Evolutionary conservation across 2,888 invertebrate genomes (phyloP).

Genomic region (Rugalucina vietnamica): DNA sequence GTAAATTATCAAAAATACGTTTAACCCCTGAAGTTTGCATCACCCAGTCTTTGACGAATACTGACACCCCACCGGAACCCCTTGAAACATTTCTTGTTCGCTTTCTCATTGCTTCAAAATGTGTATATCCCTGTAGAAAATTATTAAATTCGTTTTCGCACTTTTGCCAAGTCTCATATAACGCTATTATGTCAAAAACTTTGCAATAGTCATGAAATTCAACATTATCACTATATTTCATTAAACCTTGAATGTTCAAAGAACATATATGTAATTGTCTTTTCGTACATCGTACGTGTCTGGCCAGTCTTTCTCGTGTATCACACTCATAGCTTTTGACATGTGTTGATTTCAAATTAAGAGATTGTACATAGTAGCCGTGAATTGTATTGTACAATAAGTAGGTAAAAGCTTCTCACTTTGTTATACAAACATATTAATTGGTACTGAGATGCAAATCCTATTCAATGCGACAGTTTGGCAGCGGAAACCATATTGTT

Average conservation of each 20-base stretch:
- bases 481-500: too few relatives aligned
- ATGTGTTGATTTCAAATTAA: too few relatives aligned
- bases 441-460: too few relatives aligned
- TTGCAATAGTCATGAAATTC: conserved; percentile 4
- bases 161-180: conserved; percentile 27
- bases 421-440: too few relatives aligned
- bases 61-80: conserved; percentile 29
- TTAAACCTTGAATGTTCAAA: conserved; percentile 23
- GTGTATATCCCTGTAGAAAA: conserved; percentile 10
- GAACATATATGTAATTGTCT: conserved; percentile 6
- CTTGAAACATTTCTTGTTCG: neutral
- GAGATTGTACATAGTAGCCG: too few relatives aligned
- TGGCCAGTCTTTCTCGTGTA: neutral
- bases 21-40: neutral
- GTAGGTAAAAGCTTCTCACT: too few relatives aligned
- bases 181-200: neutral
- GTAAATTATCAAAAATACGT: neutral
- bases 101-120: conserved; percentile 22
- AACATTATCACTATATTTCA: conserved; percentile 14
- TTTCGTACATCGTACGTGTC: neutral
- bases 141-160: neutral
- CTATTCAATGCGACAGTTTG: too few relatives aligned
- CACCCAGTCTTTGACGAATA: conserved; percentile 17
- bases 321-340: too few relatives aligned
- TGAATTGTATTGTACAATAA: too few relatives aligned